These are phyloP conservation scores for Aromia moschata DNA, from an alignment of 2,888 invertebrate species.

Conservation along the genomic window DNA sequence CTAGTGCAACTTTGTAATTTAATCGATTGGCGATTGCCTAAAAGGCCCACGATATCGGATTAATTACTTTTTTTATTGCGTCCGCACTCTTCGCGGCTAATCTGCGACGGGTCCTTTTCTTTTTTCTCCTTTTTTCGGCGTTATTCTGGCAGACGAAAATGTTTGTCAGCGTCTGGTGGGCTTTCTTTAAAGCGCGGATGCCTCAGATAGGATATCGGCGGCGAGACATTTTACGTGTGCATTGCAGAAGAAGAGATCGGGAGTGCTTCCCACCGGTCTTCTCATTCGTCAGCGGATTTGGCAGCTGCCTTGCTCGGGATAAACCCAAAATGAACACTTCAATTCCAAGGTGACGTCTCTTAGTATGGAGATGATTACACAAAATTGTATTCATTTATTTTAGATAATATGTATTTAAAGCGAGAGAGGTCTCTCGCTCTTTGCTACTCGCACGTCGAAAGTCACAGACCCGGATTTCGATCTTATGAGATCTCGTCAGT, in stretches of 20 bases:
- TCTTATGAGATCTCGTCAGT: no score
- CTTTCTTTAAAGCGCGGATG: neutral
- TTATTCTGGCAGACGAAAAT: slow-evolving; percentile 5
- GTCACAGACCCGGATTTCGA: no score
- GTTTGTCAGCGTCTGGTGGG: neutral
- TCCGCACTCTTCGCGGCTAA: neutral
- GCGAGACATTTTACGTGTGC: neutral
- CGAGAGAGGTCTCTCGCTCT: no score
- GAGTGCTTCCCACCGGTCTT: neutral
- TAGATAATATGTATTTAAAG: no score
- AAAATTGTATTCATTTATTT: no score
- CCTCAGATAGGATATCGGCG: neutral
- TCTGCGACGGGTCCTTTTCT: neutral
- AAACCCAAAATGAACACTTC: no score
- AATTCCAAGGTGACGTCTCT: no score
- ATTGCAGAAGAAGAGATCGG: neutral
- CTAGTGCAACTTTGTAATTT: slow-evolving; percentile 18
- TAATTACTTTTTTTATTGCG: slow-evolving; percentile 6
- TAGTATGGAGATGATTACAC: no score
- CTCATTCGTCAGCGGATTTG: no score
- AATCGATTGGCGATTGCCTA: slow-evolving; percentile 10
- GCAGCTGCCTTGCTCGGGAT: neutral
- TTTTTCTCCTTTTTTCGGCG: neutral
- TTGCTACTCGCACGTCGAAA: no score
- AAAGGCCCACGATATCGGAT: neutral